A percentile compares a stretch with the other conserved stretches of the same genome.
Conservation (phyloP, 37 sponge, comb jelly and placozoan species). For the Chondrilla cf. caribensis region DNA sequence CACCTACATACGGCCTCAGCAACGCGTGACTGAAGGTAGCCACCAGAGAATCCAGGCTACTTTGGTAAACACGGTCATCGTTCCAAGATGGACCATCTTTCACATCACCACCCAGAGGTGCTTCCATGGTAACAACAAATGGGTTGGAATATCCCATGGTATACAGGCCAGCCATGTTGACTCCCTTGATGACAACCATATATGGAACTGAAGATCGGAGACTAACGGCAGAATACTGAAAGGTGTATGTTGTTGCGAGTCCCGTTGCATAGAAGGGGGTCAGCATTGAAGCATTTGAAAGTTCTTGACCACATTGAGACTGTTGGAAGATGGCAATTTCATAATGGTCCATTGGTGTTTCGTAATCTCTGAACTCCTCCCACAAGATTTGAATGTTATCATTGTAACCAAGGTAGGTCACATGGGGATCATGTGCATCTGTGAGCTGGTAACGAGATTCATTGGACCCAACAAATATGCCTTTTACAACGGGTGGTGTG, state of each 20-base stretch:
- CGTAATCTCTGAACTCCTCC: slow-evolving; percentile 54
- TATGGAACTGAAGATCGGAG: slow-evolving; percentile 32
- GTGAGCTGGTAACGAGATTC: not conserved
- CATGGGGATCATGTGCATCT: not conserved
- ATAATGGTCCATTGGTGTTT: slow-evolving; percentile 63
- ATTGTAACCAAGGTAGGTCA: slow-evolving; percentile 25
- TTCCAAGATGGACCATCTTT: slow-evolving; percentile 78
- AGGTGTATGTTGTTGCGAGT: not conserved
- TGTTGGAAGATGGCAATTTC: slow-evolving; percentile 44
- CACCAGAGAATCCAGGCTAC: slow-evolving; percentile 41
- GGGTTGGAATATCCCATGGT: slow-evolving; percentile 38
- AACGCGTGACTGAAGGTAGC: slow-evolving; percentile 55
- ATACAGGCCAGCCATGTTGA: slow-evolving; percentile 56
- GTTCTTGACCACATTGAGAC: slow-evolving; percentile 28
- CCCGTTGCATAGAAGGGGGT: slow-evolving; percentile 4
- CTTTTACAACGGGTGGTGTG: slow-evolving; percentile 47
- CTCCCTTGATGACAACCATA: slow-evolving; percentile 45
- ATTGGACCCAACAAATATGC: slow-evolving; percentile 16
- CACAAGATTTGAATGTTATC: slow-evolving; percentile 37
- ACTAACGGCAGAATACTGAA: not conserved
- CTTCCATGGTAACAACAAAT: slow-evolving; percentile 30
- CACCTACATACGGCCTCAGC: slow-evolving; percentile 22
- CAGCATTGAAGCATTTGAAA: not conserved
- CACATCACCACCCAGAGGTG: slow-evolving; percentile 43
- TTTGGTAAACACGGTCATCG: slow-evolving; percentile 62